These are phyloP conservation scores for Suncus etruscus DNA, from an alignment of 2,113 vertebrate species.

Conservation along the genomic window DNA sequence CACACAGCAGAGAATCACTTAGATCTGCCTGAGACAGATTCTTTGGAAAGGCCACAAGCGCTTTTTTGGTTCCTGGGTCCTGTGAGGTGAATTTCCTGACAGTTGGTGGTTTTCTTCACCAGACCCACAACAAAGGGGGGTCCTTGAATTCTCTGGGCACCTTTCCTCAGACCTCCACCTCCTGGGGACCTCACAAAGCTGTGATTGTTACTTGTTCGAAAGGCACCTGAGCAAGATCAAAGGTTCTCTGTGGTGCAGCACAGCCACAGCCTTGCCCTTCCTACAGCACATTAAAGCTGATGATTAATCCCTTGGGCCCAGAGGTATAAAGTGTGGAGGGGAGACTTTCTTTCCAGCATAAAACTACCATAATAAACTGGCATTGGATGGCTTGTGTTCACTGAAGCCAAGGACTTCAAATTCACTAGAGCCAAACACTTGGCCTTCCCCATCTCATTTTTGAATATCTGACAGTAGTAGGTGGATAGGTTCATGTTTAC, in stretches of 20 bases:
- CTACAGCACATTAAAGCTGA: constrained; percentile 87
- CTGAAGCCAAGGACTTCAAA: constrained; percentile 85
- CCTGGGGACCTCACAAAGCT: constrained; percentile 89
- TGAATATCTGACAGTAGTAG: background rate
- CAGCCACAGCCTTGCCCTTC: constrained; percentile 88
- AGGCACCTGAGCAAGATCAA: constrained; percentile 89
- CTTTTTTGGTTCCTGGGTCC: constrained; percentile 82
- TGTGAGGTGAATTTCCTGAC: constrained; percentile 87
- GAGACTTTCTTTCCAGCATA: constrained; percentile 84
- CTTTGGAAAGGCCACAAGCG: constrained; percentile 77
- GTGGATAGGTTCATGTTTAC: background rate
- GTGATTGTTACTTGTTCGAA: constrained; percentile 86
- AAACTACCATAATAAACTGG: constrained; percentile 85
- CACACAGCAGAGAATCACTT: constrained; percentile 45
- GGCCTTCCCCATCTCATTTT: constrained; percentile 32
- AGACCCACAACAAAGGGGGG: constrained; percentile 89
- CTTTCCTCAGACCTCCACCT: constrained; percentile 76
- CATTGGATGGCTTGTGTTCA: constrained; percentile 88
- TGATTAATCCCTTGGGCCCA: constrained; percentile 88
- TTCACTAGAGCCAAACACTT: constrained; percentile 83
- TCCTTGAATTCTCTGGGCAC: constrained; percentile 87
- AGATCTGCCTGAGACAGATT: constrained; percentile 78
- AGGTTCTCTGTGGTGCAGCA: constrained; percentile 84
- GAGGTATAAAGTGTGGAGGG: constrained; percentile 77
- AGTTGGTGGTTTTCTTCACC: constrained; percentile 86